Percentiles rank a stretch among this genome's conserved stretches.
These are phyloP conservation scores for Spisula solida DNA, from an alignment of 2,888 invertebrate genomes.

Conservation along the genomic window DNA sequence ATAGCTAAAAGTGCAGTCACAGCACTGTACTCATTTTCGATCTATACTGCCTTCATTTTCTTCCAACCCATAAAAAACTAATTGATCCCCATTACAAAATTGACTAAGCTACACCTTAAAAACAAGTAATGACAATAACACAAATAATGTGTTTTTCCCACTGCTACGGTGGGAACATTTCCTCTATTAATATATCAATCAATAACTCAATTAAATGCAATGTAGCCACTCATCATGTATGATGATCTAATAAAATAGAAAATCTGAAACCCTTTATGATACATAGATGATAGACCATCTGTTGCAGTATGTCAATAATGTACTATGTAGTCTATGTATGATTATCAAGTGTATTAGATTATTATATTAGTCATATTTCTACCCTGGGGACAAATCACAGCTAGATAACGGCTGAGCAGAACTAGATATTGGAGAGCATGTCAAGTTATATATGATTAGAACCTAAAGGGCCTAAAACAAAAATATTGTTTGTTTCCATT, in stretches of 20 bases:
- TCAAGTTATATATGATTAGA: too few species aligned
- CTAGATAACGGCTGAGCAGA: neutral
- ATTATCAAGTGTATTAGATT: neutral
- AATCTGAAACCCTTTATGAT: neutral
- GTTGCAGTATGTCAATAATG: neutral
- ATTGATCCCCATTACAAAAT: too few species aligned
- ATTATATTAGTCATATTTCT: neutral
- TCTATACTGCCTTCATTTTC: too few species aligned
- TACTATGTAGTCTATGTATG: neutral
- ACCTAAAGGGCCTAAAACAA: too few species aligned
- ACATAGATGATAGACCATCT: neutral
- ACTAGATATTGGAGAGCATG: neutral
- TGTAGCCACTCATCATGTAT: neutral
- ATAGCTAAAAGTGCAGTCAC: too few species aligned
- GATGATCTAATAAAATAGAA: neutral
- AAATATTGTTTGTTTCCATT: too few species aligned
- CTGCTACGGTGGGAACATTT: neutral
- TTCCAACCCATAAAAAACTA: too few species aligned
- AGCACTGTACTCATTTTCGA: too few species aligned
- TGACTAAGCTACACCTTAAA: too few species aligned
- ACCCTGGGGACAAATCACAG: conserved; percentile 5
- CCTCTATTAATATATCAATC: neutral
- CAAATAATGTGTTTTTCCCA: neutral
- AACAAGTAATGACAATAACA: too few species aligned
- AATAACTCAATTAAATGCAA: neutral